Conservation (phyloP, 2,888 invertebrate genomes). For the Hirtodrosophila confusa region DNA sequence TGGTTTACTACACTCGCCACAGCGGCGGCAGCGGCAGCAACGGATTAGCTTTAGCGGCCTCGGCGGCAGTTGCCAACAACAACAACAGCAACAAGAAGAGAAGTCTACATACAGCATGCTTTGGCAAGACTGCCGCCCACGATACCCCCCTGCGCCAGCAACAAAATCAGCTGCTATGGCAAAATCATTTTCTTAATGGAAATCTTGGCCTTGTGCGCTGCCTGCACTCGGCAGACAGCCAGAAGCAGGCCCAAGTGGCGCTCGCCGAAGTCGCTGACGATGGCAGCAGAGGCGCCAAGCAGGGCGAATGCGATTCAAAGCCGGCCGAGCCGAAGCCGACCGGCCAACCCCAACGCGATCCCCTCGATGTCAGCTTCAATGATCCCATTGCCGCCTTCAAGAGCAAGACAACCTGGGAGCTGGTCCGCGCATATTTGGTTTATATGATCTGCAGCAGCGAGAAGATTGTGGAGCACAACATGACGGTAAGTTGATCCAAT, state of each 20-base stretch:
- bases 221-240: slow-evolving; percentile 54
- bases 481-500: slow-evolving; percentile 88
- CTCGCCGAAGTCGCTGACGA: slow-evolving; percentile 15
- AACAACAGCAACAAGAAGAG: slow-evolving; percentile 21
- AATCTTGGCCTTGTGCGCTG: slow-evolving; percentile 17
- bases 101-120: slow-evolving; percentile 1
- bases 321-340: slow-evolving; percentile 48
- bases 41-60: slow-evolving; percentile 20
- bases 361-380: slow-evolving; percentile 93
- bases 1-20: slow-evolving; percentile 77
- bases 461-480: slow-evolving; percentile 95
- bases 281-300: slow-evolving; percentile 10
- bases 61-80: slow-evolving; percentile 16
- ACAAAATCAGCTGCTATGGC: slow-evolving; percentile 26
- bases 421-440: slow-evolving; percentile 94
- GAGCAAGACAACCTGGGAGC: slow-evolving; percentile 96
- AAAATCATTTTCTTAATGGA: slow-evolving; percentile 10
- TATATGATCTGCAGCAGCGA: slow-evolving; percentile 95
- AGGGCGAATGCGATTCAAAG: not conserved
- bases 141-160: slow-evolving; percentile 6
- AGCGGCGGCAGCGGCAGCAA: slow-evolving; percentile 49
- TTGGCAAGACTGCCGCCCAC: too few species aligned
- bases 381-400: slow-evolving; percentile 96
- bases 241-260: slow-evolving; percentile 45
- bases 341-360: slow-evolving; percentile 85